These are phyloP conservation scores for Anagrus nilaparvatae DNA, from an alignment of 1,140 invertebrate genomes.

Conservation along the genomic window DNA sequence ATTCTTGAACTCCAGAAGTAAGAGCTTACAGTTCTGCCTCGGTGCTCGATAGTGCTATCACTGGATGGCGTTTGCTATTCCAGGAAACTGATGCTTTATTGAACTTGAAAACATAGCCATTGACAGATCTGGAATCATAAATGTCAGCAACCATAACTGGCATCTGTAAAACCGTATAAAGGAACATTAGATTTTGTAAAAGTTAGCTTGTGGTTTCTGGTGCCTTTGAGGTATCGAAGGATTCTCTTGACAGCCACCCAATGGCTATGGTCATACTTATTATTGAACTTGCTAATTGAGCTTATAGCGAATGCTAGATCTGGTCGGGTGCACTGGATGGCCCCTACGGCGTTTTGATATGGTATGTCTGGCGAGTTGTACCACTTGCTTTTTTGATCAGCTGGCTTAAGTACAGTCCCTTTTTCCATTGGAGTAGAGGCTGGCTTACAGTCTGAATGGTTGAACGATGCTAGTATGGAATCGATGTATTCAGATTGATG, in stretches of 20 bases:
- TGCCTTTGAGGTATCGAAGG: constrained; percentile 22
- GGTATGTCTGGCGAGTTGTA: constrained; percentile 1
- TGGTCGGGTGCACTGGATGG: constrained; percentile 25
- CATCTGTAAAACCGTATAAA: constrained; percentile 19
- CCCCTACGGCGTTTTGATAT: constrained; percentile 25
- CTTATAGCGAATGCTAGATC: constrained; percentile 30
- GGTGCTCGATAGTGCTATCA: constrained; percentile 29
- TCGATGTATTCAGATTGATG: background rate
- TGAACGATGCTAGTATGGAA: too few relatives aligned
- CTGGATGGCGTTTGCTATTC: constrained; percentile 26
- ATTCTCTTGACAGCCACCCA: constrained; percentile 21
- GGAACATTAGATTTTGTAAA: constrained; percentile 6
- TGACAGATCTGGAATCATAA: constrained; percentile 18
- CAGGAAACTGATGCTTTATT: constrained; percentile 20
- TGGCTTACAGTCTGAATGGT: too few relatives aligned
- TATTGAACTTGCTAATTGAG: constrained; percentile 18
- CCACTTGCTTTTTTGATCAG: too few relatives aligned
- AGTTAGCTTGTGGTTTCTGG: constrained; percentile 8
- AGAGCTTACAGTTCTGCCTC: constrained; percentile 23
- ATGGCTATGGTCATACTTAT: constrained; percentile 17
- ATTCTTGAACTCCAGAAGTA: constrained; percentile 16
- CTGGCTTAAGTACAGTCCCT: too few relatives aligned
- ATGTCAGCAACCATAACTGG: constrained; percentile 23
- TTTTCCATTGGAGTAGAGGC: too few relatives aligned
- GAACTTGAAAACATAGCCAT: constrained; percentile 23